These are phyloP conservation scores for Paraescarpia echinospica DNA, from an alignment of 1,140 invertebrate genomes.

Conservation along the genomic window DNA sequence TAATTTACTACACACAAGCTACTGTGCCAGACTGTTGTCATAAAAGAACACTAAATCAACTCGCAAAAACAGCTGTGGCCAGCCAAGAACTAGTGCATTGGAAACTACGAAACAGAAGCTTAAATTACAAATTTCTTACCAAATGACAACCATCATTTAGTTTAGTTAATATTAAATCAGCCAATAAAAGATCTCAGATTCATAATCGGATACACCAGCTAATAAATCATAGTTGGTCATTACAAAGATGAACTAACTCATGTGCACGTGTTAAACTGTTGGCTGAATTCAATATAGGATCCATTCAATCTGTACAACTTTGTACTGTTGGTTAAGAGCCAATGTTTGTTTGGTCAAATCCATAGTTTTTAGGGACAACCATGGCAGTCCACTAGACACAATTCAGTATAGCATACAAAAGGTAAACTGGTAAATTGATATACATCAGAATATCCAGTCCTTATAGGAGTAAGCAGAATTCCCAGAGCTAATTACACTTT, in stretches of 20 bases:
- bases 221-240: neutral
- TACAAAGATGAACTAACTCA: neutral
- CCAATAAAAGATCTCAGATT: neutral
- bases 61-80: neutral
- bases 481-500: too few relatives aligned
- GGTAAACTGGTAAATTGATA: too few relatives aligned
- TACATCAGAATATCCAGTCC: too few relatives aligned
- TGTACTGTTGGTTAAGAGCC: too few relatives aligned
- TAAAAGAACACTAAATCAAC: neutral
- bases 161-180: neutral
- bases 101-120: neutral
- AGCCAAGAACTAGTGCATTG: neutral
- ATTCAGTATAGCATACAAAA: neutral
- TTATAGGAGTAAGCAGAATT: too few relatives aligned
- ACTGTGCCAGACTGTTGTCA: neutral
- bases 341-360: neutral
- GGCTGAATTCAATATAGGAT: too few relatives aligned
- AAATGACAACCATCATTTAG: neutral
- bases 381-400: neutral
- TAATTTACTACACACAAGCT: neutral
- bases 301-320: neutral
- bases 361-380: too few relatives aligned
- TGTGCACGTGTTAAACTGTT: too few relatives aligned
- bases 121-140: neutral
- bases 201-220: neutral